A percentile compares a stretch with the other conserved stretches of the same genome.
Conservation (phyloP, 2,888 invertebrate species). For the Lycophotia porphyrea region DNA sequence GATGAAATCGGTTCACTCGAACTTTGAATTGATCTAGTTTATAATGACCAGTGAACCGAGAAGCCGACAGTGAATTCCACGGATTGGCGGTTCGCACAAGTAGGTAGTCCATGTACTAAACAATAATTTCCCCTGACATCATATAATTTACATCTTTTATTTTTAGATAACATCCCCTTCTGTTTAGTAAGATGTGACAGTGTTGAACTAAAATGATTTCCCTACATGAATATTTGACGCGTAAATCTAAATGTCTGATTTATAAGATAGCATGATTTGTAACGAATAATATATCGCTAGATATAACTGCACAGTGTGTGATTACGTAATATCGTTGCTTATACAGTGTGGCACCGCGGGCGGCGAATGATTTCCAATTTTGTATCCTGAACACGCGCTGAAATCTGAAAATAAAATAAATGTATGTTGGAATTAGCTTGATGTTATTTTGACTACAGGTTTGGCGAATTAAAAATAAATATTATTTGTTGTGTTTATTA, state of each 20-base stretch:
- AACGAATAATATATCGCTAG: slow-evolving; percentile 18
- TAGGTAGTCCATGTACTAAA: background rate
- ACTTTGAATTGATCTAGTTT: no score
- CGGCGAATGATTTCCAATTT: slow-evolving; percentile 71
- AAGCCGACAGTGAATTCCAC: no score
- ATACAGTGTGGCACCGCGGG: slow-evolving; percentile 79
- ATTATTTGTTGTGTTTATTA: no score
- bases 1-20: no score
- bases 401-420: slow-evolving; percentile 70
- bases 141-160: background rate
- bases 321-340: slow-evolving; percentile 57
- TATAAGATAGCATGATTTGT: slow-evolving; percentile 38
- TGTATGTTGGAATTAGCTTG: no score
- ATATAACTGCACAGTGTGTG: slow-evolving; percentile 19
- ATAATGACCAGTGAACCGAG: no score
- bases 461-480: no score
- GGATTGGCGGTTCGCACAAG: no score
- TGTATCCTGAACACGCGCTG: slow-evolving; percentile 79
- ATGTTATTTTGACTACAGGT: no score
- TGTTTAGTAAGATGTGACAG: background rate
- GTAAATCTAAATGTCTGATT: slow-evolving; percentile 5
- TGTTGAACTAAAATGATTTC: background rate
- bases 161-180: background rate
- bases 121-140: background rate
- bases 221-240: slow-evolving; percentile 11